These are phyloP conservation scores for Harpalus rufipes DNA, from an alignment of 2,888 invertebrate species.

Conservation along the genomic window DNA sequence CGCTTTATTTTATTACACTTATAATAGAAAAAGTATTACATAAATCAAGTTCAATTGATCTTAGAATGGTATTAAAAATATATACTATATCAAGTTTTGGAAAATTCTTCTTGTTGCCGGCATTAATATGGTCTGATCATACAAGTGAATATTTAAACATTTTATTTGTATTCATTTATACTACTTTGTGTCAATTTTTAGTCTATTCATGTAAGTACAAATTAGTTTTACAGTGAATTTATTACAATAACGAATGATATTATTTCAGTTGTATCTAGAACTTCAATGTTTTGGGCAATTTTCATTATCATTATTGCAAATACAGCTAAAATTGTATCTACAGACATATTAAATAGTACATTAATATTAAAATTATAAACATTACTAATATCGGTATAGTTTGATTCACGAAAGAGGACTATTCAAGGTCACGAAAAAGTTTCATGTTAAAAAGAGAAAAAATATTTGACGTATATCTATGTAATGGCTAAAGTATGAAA, in stretches of 20 bases:
- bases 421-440: no score
- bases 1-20: conserved; percentile 71
- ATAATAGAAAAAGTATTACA: conserved; percentile 60
- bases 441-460: no score
- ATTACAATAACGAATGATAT: neutral
- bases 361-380: conserved; percentile 40
- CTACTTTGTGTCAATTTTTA: conserved; percentile 81
- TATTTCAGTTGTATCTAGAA: conserved; percentile 79
- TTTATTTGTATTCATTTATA: conserved; percentile 82
- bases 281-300: conserved; percentile 76
- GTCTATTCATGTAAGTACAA: conserved; percentile 81
- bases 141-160: conserved; percentile 77
- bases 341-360: conserved; percentile 54
- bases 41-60: conserved; percentile 29
- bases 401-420: no score
- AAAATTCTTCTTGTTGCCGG: conserved; percentile 81
- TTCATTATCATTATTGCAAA: conserved; percentile 71
- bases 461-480: no score
- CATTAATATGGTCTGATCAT: conserved; percentile 82
- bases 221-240: neutral
- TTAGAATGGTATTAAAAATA: conserved; percentile 78
- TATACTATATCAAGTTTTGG: conserved; percentile 82
- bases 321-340: conserved; percentile 68
- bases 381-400: neutral
- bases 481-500: no score